Base-by-base conservation (phyloP, 2,797 vertebrate species). In the Danio kyathit region DNA sequence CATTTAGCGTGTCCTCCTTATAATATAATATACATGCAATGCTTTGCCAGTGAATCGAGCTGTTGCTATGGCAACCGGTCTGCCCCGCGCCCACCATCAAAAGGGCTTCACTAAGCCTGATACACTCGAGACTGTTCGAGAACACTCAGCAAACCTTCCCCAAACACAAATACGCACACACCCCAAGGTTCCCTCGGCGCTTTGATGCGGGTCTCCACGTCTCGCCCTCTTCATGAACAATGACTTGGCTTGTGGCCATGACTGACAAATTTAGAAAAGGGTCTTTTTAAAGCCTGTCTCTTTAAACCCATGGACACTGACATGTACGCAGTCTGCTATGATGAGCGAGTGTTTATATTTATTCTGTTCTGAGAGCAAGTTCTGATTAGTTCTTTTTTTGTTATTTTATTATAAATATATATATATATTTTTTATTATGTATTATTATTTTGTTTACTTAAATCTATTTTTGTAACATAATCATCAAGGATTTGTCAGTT, bases 11-110 rank as follows among this genome's bases (percentile, higher is more conserved):
- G 83, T 73, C 54, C 54, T 61, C 19, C 44, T 60, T 61, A 3
- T 61, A 74, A 46, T 49, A 85, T 66, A 88, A 83, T 77, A 81
- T 85, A 29, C 13, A 46, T 86, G 88, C 82, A n/a, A 51, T 16
- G 11, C 49, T 40, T 81, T 86, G 76, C 74, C 74, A 29, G 17
- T 83, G 65, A 90, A 90, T 91, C 76, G 6, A 79, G 44, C 54
- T 48, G 59, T 93, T 88, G 76, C 92, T 86, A 90, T 91, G 85
- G 89, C 82, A 90, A 92, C 91, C 41, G 11, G 52, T 41, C 67
- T 75, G 17, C 5, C 65, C 29, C 38, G 11, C 79, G 13, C 57
- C 16, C 76, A 74, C 66, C 76, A 84, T 75, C 72, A 61, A 80
- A 84, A 83, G 69, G 10, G 41, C 73, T 80, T 16, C 71, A 72